These are phyloP conservation scores for Drosophila nannoptera DNA, from an alignment of 1,140 invertebrate genomes.

Conservation along the genomic window DNA sequence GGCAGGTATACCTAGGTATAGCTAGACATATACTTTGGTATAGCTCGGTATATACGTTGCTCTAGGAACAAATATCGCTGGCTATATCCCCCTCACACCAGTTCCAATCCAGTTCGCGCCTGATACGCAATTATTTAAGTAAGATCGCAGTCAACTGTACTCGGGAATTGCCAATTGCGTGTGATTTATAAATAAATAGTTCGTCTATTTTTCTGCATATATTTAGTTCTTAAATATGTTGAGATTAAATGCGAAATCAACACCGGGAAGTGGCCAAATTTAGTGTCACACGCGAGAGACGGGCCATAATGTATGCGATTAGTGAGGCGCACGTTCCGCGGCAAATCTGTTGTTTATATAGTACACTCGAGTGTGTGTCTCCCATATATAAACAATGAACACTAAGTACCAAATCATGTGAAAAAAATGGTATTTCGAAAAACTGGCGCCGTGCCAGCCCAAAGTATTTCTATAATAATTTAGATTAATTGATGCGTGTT, in stretches of 20 bases:
- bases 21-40: no score
- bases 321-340: constrained; percentile 13
- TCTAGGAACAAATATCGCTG: no score
- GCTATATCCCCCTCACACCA: no score
- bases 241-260: background rate
- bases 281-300: constrained; percentile 5
- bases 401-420: background rate
- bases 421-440: constrained; percentile 10
- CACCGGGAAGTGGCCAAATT: background rate
- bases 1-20: no score
- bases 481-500: constrained; percentile 21
- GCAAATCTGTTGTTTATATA: background rate
- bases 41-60: no score
- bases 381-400: constrained; percentile 5
- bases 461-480: constrained; percentile 21
- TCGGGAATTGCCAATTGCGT: background rate
- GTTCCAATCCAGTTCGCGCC: background rate
- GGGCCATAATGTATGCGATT: constrained; percentile 3
- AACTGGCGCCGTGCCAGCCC: constrained; percentile 20
- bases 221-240: background rate
- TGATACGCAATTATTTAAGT: background rate
- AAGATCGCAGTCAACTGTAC: background rate
- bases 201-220: no score
- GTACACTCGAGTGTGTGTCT: constrained; percentile 2
- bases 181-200: background rate